Conservation (phyloP, 2,888 invertebrate species). For the Encarsia formosa region DNA sequence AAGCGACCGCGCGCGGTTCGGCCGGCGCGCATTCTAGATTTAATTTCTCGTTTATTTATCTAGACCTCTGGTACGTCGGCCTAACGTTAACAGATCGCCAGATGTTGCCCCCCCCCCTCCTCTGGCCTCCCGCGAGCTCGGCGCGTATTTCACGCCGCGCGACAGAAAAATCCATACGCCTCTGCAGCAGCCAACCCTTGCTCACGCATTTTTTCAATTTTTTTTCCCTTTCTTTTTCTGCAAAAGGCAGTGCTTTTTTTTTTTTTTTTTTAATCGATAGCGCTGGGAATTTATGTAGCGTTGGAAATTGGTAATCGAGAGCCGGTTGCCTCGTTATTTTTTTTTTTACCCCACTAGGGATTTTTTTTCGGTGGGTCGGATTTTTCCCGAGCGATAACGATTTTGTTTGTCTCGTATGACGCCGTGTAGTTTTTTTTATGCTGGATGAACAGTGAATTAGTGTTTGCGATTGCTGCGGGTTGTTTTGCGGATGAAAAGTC, state of each 20-base stretch:
- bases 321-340: background rate
- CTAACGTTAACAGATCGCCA: slow-evolving; percentile 48
- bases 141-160: slow-evolving; percentile 37
- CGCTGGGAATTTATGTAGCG: slow-evolving; percentile 22
- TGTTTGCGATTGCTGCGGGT: slow-evolving; percentile 1
- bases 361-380: background rate
- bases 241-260: background rate
- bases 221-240: slow-evolving; percentile 11
- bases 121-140: too few relatives aligned
- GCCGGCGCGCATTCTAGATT: slow-evolving; percentile 41
- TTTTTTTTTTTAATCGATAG: slow-evolving; percentile 5
- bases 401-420: slow-evolving; percentile 14
- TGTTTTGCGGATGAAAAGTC: slow-evolving; percentile 5
- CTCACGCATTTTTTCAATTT: background rate
- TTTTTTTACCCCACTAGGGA: background rate
- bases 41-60: slow-evolving; percentile 51
- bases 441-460: slow-evolving; percentile 11
- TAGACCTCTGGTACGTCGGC: slow-evolving; percentile 32
- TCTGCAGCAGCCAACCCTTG: slow-evolving; percentile 6
- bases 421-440: background rate
- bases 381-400: slow-evolving; percentile 8
- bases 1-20: background rate
- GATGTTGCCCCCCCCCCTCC: slow-evolving; percentile 42
- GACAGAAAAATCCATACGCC: slow-evolving; percentile 40
- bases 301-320: slow-evolving; percentile 24